Evolutionary conservation across 2,888 invertebrate species (phyloP).

Genomic region (Clostera curtula): DNA sequence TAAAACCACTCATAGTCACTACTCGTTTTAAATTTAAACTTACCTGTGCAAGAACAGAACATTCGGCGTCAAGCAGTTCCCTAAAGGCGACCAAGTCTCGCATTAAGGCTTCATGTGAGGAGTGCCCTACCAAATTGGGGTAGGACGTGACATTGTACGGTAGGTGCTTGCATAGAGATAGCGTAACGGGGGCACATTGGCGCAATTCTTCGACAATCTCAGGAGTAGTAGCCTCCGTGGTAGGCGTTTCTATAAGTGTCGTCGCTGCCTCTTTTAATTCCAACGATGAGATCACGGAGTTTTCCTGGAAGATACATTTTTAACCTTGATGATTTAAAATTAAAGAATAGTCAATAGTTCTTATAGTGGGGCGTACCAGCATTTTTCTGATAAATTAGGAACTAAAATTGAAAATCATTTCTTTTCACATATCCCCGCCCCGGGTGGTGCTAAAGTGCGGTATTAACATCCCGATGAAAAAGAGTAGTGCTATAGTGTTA

Average conservation of each 20-base stretch:
- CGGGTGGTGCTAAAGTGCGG: too few relatives aligned
- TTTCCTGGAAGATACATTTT: conserved; percentile 53
- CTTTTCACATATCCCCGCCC: too few relatives aligned
- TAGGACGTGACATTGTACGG: conserved; percentile 88
- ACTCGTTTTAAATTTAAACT: conserved; percentile 3
- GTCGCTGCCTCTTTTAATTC: conserved; percentile 55
- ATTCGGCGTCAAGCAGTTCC: conserved; percentile 92
- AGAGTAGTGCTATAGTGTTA: too few relatives aligned
- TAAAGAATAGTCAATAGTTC: background rate
- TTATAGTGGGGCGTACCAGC: background rate
- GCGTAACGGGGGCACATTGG: conserved; percentile 79
- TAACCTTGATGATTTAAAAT: too few relatives aligned
- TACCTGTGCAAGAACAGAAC: conserved; percentile 87
- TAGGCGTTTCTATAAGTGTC: conserved; percentile 48
- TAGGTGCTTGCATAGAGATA: conserved; percentile 81
- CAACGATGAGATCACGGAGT: conserved; percentile 59
- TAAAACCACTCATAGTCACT: too few relatives aligned
- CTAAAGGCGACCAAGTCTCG: conserved; percentile 87
- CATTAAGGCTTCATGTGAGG: conserved; percentile 76
- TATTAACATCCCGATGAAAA: too few relatives aligned
- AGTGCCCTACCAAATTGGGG: conserved; percentile 86
- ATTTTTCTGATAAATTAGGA: too few relatives aligned
- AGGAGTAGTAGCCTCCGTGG: conserved; percentile 48
- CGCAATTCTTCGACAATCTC: conserved; percentile 76
- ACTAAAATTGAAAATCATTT: too few relatives aligned